Percentiles rank a stretch among this genome's conserved stretches.
These are phyloP conservation scores for Atrina japonica DNA, from an alignment of 2,888 invertebrate genomes.

Conservation along the genomic window DNA sequence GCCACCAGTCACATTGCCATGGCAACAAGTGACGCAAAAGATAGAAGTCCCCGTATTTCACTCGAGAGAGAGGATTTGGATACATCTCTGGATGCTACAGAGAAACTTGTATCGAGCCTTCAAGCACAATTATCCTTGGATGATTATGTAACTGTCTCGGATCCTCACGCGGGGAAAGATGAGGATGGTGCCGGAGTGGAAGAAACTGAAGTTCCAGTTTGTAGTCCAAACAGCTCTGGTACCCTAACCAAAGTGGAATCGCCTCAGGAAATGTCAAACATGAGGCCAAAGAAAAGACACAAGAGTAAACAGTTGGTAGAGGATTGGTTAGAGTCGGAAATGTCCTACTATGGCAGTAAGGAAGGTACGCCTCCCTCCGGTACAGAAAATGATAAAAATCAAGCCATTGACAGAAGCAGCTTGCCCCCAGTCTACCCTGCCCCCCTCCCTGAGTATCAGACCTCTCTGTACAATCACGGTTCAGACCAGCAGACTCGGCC, in stretches of 20 bases:
- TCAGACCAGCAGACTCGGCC: not conserved
- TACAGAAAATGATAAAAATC: too few relatives aligned
- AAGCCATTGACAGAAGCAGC: too few relatives aligned
- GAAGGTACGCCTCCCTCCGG: too few relatives aligned
- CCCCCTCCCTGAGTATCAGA: constrained; percentile 15
- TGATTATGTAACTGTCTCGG: not conserved
- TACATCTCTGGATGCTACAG: constrained; percentile 3
- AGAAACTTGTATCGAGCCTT: constrained; percentile 6
- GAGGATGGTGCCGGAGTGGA: not conserved
- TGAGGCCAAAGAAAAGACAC: constrained; percentile 4
- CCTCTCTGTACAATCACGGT: too few relatives aligned
- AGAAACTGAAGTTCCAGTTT: not conserved
- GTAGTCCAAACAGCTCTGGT: constrained; percentile 2
- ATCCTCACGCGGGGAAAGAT: too few relatives aligned
- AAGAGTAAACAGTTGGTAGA: constrained; percentile 18
- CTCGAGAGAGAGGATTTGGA: not conserved
- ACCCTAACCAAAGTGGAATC: not conserved
- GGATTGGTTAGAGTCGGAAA: constrained; percentile 18
- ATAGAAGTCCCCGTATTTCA: too few relatives aligned
- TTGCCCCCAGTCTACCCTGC: constrained; percentile 3
- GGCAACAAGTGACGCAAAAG: too few relatives aligned
- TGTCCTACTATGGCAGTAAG: too few relatives aligned
- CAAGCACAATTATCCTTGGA: constrained; percentile 3
- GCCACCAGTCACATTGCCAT: too few relatives aligned
- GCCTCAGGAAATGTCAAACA: not conserved